A percentile compares a stretch with the other conserved stretches of the same genome.
phyloP scores from a whole-genome alignment of 2,797 vertebrate genomes.

The Ctenosaura bakeri region DNA sequence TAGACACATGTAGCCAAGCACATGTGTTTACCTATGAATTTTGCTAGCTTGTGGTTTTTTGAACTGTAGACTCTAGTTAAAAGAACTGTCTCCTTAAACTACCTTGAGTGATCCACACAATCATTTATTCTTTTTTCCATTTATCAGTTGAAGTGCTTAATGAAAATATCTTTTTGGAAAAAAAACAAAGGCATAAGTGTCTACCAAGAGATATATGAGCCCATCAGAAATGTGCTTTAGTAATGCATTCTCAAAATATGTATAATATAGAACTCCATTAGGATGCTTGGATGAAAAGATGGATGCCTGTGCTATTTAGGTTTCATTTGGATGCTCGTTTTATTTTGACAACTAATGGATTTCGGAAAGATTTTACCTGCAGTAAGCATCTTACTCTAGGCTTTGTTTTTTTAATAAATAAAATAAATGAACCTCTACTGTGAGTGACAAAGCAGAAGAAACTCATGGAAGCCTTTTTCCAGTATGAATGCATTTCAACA shows the following conservation, averaged over 20 bases:
- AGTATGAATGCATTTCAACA: background rate
- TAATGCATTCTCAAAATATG: conserved; percentile 25
- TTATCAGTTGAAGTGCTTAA: background rate
- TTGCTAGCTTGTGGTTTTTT: background rate
- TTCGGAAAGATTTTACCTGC: conserved; percentile 30
- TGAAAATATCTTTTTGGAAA: background rate
- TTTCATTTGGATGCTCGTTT: conserved; percentile 25
- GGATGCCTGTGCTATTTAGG: background rate
- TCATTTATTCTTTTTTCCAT: background rate
- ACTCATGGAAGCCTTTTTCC: background rate
- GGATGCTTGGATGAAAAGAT: conserved; percentile 10
- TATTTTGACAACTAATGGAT: conserved; percentile 26
- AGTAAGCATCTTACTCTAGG: conserved; percentile 7
- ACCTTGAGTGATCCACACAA: background rate
- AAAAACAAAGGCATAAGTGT: conserved; percentile 8
- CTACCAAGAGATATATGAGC: conserved; percentile 27
- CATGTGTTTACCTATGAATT: background rate
- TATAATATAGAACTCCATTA: conserved; percentile 18
- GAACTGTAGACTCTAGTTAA: background rate
- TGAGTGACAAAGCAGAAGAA: background rate
- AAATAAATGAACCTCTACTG: background rate
- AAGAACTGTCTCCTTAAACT: background rate
- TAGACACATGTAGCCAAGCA: background rate
- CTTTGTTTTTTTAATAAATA: background rate
- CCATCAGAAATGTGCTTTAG: conserved; percentile 27